These are phyloP conservation scores for Percina caprodes DNA, from an alignment of 2,113 vertebrate species.

Conservation along the genomic window DNA sequence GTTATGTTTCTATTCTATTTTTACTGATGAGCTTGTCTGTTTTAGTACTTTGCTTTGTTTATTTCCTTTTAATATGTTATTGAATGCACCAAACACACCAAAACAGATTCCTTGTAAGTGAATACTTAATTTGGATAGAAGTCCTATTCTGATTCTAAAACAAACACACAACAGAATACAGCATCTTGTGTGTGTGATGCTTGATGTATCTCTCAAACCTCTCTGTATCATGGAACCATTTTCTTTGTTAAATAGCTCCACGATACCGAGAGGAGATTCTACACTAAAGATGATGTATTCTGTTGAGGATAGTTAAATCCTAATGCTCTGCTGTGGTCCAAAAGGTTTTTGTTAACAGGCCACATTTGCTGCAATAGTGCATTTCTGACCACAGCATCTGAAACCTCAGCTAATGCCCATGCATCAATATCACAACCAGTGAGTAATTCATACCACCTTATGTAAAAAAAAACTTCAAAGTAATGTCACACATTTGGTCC, in stretches of 20 bases:
- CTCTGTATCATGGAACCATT: background rate
- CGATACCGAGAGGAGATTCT: background rate
- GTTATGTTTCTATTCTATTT: too few species aligned
- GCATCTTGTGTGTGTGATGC: background rate
- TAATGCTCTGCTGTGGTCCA: conserved; percentile 34
- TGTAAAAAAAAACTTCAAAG: conserved; percentile 9
- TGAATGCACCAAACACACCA: too few species aligned
- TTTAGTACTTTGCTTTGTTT: too few species aligned
- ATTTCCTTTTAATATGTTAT: too few species aligned
- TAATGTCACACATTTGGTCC: too few species aligned
- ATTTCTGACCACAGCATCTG: conserved; percentile 23
- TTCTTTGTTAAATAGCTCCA: background rate
- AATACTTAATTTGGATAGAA: too few species aligned
- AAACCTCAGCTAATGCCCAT: conserved; percentile 22
- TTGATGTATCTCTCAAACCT: background rate
- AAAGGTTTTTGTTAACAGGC: conserved; percentile 31
- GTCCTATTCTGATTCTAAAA: too few species aligned
- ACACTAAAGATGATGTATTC: background rate
- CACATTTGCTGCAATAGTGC: conserved; percentile 17
- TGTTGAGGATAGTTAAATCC: conserved; percentile 3
- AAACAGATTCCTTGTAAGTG: too few species aligned
- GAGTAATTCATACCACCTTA: conserved; percentile 9
- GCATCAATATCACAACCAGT: conserved; percentile 10
- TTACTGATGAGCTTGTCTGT: too few species aligned
- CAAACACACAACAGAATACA: background rate